Evolutionary conservation across 2,888 invertebrate genomes (phyloP), one percentile per base, ranked within the genome.

Genomic region (Oasisia sp.): DNA sequence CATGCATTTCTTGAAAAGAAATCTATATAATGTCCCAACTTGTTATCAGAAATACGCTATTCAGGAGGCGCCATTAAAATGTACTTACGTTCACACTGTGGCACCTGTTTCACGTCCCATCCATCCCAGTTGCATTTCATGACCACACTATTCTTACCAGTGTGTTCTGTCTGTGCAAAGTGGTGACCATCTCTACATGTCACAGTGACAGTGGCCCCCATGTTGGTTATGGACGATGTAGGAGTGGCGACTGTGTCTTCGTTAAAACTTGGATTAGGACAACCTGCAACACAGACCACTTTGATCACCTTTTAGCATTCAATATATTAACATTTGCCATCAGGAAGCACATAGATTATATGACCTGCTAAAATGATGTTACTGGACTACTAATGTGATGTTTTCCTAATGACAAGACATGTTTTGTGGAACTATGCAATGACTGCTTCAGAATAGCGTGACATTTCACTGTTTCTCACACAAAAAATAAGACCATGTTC

Each of bases 61-160:
- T 74, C 2, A 27, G 19, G 19, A 74, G 19, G 27, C 27, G 3
- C 19, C 3, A 19, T 74, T 14, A 74, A 74, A 74, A 27, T 7
- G 14, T 27, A 92, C 94, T 92, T 92, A 94, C 94, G 89, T 89
- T 91, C 91, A 89, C 94, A 94, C 91, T 94, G 92, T 38, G 94
- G 94, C n/a, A 92, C 93, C 27, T 92, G 91, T 7, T 58, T 32
- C 12, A 92, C 58, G 91, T 94, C 93, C 94, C 94, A 95, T 11
- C 95, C 95, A 14, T 93, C 94, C 50, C 89, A 58, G 92, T 92
- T 92, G 93, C 95, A 95, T 9, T 92, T 93, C 44, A 95, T 91
- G 4, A 58, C 58, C 32, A 95, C 93, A 19, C 92, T 93, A n/a
- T 92, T 89, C 58, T 92, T 89, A 7, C 94, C 94, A 8, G 91